phyloP scores from a whole-genome alignment of 2,113 vertebrate genomes.

The Lampris incognitus region DNA sequence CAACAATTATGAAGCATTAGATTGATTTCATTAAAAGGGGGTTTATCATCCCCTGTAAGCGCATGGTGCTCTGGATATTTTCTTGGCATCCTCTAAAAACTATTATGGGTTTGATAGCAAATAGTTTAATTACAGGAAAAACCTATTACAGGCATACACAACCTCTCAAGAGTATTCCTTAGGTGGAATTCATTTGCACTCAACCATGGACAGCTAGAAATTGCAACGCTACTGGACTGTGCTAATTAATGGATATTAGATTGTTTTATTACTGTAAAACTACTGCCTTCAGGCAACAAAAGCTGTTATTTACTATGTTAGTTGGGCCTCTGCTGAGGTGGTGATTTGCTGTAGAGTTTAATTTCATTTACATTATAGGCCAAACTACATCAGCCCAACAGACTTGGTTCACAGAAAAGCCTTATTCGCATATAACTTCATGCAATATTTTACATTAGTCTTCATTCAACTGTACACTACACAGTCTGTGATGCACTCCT shows the following conservation, averaged over 20 bases:
- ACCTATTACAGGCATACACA: slow-evolving; percentile 8
- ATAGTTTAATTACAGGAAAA: slow-evolving; percentile 50
- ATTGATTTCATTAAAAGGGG: too few relatives aligned
- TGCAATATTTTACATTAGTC: slow-evolving; percentile 26
- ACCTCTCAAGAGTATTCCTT: slow-evolving; percentile 46
- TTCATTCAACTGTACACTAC: slow-evolving; percentile 2
- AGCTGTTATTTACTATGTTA: slow-evolving; percentile 67
- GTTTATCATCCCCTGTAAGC: too few relatives aligned
- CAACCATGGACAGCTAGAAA: slow-evolving; percentile 48
- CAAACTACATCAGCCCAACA: slow-evolving; percentile 16
- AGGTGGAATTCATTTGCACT: slow-evolving; percentile 45
- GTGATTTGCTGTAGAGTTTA: slow-evolving; percentile 28
- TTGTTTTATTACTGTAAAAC: slow-evolving; percentile 55
- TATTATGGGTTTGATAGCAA: not conserved
- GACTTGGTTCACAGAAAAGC: slow-evolving; percentile 19
- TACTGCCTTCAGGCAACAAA: slow-evolving; percentile 52
- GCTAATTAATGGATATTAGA: slow-evolving; percentile 62
- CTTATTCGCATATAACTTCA: slow-evolving; percentile 7
- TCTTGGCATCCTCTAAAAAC: not conserved
- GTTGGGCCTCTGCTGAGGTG: slow-evolving; percentile 1
- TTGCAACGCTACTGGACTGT: slow-evolving; percentile 42
- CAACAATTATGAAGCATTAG: too few relatives aligned
- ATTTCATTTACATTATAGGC: not conserved
- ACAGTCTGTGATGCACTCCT: not conserved
- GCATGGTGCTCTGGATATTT: not conserved